A percentile compares a stretch with the other conserved stretches of the same genome.
phyloP scores from a whole-genome alignment of 2,113 vertebrate species.

The Pardalotus punctatus region DNA sequence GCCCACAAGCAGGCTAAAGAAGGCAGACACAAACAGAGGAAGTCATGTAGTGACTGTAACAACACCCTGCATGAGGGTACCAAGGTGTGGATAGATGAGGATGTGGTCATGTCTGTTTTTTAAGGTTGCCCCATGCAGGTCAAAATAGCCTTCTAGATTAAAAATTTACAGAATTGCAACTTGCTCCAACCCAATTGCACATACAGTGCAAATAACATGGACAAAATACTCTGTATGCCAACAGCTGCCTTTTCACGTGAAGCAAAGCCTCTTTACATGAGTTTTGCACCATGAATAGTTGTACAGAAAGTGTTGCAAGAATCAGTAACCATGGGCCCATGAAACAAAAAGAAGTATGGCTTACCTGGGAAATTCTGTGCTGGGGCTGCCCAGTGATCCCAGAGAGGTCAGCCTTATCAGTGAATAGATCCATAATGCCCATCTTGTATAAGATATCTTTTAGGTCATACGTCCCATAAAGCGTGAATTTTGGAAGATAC shows the following conservation, averaged over 20 bases:
- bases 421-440: slow-evolving; percentile 83
- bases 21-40: background rate
- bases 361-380: slow-evolving; percentile 80
- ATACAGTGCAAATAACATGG: background rate
- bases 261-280: background rate
- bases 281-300: background rate
- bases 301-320: background rate
- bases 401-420: slow-evolving; percentile 75
- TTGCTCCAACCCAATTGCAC: background rate
- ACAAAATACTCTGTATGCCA: background rate
- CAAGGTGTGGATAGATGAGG: background rate
- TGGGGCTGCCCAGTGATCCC: slow-evolving; percentile 72
- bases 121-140: background rate
- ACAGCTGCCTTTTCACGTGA: background rate
- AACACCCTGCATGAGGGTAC: background rate
- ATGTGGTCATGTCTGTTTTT: background rate
- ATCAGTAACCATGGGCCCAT: background rate
- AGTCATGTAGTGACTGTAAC: background rate
- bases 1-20: background rate
- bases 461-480: slow-evolving; percentile 79
- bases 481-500: slow-evolving; percentile 81
- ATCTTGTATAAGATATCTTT: slow-evolving; percentile 69
- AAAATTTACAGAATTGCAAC: background rate
- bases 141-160: background rate
- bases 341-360: background rate